Evolutionary conservation across 1,140 invertebrate species (phyloP).

Genomic region (Oryzaephilus surinamensis): DNA sequence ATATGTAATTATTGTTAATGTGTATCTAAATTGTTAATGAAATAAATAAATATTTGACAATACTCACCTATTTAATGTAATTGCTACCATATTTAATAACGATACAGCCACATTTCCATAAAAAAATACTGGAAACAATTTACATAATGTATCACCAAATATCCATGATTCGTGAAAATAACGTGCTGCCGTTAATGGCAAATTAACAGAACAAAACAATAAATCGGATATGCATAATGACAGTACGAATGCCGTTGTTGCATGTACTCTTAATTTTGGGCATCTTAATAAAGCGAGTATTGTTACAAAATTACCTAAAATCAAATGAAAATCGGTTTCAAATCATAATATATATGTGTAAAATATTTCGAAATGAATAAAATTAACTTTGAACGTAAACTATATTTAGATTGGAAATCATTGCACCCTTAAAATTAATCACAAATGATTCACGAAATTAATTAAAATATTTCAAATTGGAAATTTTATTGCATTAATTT

Average conservation of each 20-base stretch:
- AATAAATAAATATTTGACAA: slow-evolving; percentile 10
- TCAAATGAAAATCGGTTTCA: too few relatives aligned
- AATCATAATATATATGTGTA: slow-evolving; percentile 2
- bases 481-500: too few relatives aligned
- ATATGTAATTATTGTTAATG: too few relatives aligned
- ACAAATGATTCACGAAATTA: neutral
- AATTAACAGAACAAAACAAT: slow-evolving; percentile 72
- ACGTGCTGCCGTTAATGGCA: slow-evolving; percentile 71
- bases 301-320: slow-evolving; percentile 71
- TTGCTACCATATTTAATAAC: slow-evolving; percentile 78
- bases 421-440: neutral
- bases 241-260: slow-evolving; percentile 79
- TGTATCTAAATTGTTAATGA: too few relatives aligned
- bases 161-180: slow-evolving; percentile 74
- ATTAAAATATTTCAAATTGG: neutral
- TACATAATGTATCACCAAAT: slow-evolving; percentile 66
- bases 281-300: slow-evolving; percentile 64
- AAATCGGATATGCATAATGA: slow-evolving; percentile 77
- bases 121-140: slow-evolving; percentile 79
- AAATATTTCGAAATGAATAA: slow-evolving; percentile 3
- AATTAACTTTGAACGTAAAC: neutral
- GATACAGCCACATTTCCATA: slow-evolving; percentile 84
- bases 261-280: slow-evolving; percentile 64
- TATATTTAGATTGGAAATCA: neutral
- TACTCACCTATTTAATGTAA: slow-evolving; percentile 74